These are phyloP conservation scores for Zaprionus africanus DNA, from an alignment of 1,140 invertebrate species.

Conservation along the genomic window DNA sequence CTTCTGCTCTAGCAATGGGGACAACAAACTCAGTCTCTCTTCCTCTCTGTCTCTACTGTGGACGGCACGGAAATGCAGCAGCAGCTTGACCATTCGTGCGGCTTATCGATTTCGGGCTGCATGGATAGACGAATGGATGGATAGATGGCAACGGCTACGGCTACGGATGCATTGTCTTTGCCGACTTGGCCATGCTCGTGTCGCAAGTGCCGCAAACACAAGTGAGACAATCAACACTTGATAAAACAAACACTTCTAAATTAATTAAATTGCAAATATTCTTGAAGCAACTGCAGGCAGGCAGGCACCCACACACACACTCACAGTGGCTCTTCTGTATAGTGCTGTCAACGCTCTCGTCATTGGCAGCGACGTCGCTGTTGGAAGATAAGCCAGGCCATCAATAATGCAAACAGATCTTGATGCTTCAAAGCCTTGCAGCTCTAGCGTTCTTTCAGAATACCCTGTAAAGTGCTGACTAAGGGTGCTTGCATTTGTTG, in stretches of 20 bases:
- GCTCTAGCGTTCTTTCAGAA: constrained; percentile 49
- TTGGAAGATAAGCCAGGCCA: constrained; percentile 77
- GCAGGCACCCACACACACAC: constrained; percentile 42
- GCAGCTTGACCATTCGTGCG: constrained; percentile 67
- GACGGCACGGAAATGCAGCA: too few relatives aligned
- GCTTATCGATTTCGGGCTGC: constrained; percentile 70
- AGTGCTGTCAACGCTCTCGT: constrained; percentile 66
- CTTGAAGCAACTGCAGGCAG: constrained; percentile 68
- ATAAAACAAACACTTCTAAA: constrained; percentile 83
- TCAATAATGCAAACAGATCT: constrained; percentile 80
- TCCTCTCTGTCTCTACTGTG: too few relatives aligned
- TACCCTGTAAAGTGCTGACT: neutral
- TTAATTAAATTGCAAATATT: constrained; percentile 83
- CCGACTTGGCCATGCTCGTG: constrained; percentile 58
- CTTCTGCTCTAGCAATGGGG: neutral
- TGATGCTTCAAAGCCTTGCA: constrained; percentile 31
- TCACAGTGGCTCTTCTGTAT: constrained; percentile 10
- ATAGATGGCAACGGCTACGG: neutral
- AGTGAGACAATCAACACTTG: constrained; percentile 83
- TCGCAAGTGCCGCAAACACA: constrained; percentile 80
- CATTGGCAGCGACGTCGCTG: constrained; percentile 57
- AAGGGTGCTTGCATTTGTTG: neutral
- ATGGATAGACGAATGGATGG: constrained; percentile 3
- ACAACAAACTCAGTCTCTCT: too few relatives aligned
- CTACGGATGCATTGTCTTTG: constrained; percentile 47